phyloP scores from a whole-genome alignment of 53 echinoderm and acorn worm genomes.

The Hippasteria phrygiana region DNA sequence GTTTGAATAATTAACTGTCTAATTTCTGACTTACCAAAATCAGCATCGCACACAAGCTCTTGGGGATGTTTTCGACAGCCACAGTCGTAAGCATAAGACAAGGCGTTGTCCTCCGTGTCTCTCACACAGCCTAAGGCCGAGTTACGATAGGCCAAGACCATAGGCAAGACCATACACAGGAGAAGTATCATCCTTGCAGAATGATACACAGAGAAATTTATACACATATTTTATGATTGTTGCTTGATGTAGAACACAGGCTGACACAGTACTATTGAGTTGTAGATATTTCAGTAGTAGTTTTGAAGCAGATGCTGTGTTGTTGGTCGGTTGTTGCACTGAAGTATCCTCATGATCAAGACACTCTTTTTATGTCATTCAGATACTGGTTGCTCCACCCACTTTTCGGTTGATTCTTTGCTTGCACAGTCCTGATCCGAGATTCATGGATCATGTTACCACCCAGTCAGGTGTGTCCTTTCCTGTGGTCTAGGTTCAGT shows the following conservation, averaged over 20 bases:
- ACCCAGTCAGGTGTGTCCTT: no score
- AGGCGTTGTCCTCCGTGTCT: no score
- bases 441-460: not conserved
- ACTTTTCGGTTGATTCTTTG: constrained; percentile 8
- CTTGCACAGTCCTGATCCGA: not conserved
- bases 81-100: no score
- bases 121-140: no score
- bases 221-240: not conserved
- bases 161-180: not conserved
- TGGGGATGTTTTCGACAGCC: constrained; percentile 31
- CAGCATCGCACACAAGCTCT: constrained; percentile 34
- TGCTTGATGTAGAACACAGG: not conserved
- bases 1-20: not conserved
- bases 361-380: no score
- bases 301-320: not conserved
- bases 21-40: constrained; percentile 53
- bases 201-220: not conserved
- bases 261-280: not conserved
- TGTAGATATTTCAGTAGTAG: no score
- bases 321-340: no score
- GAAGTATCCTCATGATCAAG: no score
- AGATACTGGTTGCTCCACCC: no score
- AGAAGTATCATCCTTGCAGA: not conserved
- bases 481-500: not conserved
- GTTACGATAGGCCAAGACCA: not conserved